phyloP scores from a whole-genome alignment of 2,888 invertebrate genomes.

The Holacanthella duospinosa region DNA sequence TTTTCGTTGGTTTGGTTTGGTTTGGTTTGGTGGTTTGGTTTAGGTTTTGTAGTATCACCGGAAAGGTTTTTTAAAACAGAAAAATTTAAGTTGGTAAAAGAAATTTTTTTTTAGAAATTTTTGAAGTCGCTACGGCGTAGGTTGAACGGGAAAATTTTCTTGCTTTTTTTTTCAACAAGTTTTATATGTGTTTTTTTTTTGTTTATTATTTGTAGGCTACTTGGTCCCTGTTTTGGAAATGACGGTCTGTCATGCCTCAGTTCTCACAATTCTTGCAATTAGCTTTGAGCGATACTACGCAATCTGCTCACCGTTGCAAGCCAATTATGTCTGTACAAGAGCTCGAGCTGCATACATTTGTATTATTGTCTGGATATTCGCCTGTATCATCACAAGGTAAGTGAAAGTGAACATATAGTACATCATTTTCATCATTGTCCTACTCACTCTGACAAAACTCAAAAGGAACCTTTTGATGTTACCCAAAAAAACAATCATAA shows the following conservation, averaged over 20 bases:
- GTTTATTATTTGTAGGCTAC: conserved; percentile 58
- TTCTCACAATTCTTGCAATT: conserved; percentile 82
- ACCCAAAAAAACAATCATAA: background rate
- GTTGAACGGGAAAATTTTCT: background rate
- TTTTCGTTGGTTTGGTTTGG: too few species aligned
- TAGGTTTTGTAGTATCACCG: too few species aligned
- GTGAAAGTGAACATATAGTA: too few species aligned
- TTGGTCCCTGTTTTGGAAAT: conserved; percentile 84
- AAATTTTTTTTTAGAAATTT: too few species aligned
- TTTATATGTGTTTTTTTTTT: conserved; percentile 51
- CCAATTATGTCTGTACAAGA: conserved; percentile 81
- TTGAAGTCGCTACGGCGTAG: too few species aligned
- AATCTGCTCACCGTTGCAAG: conserved; percentile 81
- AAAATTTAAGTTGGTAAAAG: too few species aligned
- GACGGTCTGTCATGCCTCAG: conserved; percentile 82
- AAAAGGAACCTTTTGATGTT: background rate
- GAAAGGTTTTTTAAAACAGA: too few species aligned
- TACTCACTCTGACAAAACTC: too few species aligned
- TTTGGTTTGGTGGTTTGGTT: too few species aligned
- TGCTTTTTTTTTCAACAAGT: conserved; percentile 10
- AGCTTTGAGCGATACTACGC: conserved; percentile 85
- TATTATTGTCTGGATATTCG: conserved; percentile 69
- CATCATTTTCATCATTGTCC: too few species aligned
- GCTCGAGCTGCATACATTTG: conserved; percentile 71
- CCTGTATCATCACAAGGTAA: conserved; percentile 77